Base-by-base conservation (phyloP, 2,113 vertebrate genomes). In the Zosterops pallidus region DNA sequence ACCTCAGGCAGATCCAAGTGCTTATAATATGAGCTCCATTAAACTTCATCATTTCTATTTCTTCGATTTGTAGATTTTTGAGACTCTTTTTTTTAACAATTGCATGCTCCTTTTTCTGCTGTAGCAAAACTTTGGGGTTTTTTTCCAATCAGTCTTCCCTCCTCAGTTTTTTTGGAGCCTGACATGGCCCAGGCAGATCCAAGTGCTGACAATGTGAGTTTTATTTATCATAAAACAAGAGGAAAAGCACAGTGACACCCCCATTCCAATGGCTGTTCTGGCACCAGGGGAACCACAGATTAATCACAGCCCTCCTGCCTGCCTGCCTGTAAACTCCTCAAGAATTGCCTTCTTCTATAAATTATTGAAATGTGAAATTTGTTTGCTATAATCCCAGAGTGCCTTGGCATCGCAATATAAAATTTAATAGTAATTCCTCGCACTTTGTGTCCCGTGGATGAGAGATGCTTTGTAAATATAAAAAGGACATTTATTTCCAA, bases 401-500 rank as follows among this genome's bases (percentile, higher is more conserved):
- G 41, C 59, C 46, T 74, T 53, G 76, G 76, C 59, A 14, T 46
- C 13, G 63, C 42, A 46, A 21, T 53, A 2, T n/a, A 49, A 86
- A 92, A 42, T 94, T 92, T 89, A 91, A 89, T 29, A 83, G 80
- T 6, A 46, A 81, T 86, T 83, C 76, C 55, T 68, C 83, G 83
- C 50, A 89, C 86, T 95, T 80, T 62, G 55, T 89, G 71, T 90
- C 83, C 91, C 83, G 23, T n/a, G 68, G 53, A 28, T 63, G 35
- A 83, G 52, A 91, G 57, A 35, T 47, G 49, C n/a, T 93, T 85
- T 85, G 41, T 84, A 90, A 92, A 93, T 59, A 90, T 1, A 39
- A 86, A 53, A 53, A 75, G 53, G 44, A 62, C 3, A 19, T 76
- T 93, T 94, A 44, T 86, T 86, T 80, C 63, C 16, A 10, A 63